Evolutionary conservation across 2,888 invertebrate genomes (phyloP).

Genomic region (Mystacides longicornis): DNA sequence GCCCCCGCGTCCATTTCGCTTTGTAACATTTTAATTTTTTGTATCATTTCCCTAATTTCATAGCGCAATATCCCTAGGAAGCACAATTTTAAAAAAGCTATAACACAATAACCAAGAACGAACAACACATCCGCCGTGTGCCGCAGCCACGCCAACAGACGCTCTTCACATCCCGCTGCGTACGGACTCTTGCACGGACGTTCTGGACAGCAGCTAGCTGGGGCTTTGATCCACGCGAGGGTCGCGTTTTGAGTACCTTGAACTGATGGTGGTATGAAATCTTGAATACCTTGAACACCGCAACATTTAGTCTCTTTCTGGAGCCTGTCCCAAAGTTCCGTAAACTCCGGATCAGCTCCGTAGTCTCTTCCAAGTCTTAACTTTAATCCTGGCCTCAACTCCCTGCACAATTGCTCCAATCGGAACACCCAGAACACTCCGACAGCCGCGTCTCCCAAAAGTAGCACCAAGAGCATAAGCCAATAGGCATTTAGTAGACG

Average conservation of each 20-base stretch:
- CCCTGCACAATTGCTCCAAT: conserved; percentile 67
- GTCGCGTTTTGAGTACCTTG: conserved; percentile 42
- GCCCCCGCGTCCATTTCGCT: conserved; percentile 55
- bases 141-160: conserved; percentile 65
- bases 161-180: conserved; percentile 63
- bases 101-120: conserved; percentile 78
- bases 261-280: conserved; percentile 31
- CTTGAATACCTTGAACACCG: conserved; percentile 58
- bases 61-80: conserved; percentile 80
- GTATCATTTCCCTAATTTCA: conserved; percentile 87
- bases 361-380: conserved; percentile 60
- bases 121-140: conserved; percentile 75
- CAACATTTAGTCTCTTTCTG: conserved; percentile 73
- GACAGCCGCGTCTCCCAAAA: conserved; percentile 77
- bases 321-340: conserved; percentile 69
- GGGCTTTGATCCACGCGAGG: conserved; percentile 30
- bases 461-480: conserved; percentile 67
- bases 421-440: conserved; percentile 82
- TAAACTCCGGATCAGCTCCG: conserved; percentile 63
- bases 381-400: conserved; percentile 61
- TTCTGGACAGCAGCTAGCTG: conserved; percentile 42
- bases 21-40: conserved; percentile 76
- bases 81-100: conserved; percentile 82
- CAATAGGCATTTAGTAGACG: conserved; percentile 77
- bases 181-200: conserved; percentile 43